Conservation (phyloP, 2,888 invertebrate species). For the Tipula lateralis region DNA sequence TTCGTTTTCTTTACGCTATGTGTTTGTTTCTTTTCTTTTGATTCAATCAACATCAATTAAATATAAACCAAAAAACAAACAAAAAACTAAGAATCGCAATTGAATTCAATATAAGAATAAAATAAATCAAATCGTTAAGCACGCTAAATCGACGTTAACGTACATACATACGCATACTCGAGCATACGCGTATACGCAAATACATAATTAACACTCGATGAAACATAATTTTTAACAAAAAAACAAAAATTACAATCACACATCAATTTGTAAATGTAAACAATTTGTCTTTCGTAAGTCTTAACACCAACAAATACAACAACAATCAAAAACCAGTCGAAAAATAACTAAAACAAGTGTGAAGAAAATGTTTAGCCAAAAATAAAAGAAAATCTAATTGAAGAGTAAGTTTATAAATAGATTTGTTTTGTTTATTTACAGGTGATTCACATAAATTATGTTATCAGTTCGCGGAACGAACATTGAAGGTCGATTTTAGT, state of each 20-base stretch:
- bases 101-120: neutral
- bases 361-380: neutral
- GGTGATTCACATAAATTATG: neutral
- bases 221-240: neutral
- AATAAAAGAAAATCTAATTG: neutral
- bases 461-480: neutral
- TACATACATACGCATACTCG: neutral
- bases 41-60: neutral
- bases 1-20: neutral
- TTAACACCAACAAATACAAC: neutral
- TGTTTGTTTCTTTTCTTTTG: neutral
- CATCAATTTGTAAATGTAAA: neutral
- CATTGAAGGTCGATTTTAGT: neutral
- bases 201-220: neutral
- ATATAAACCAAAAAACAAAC: neutral
- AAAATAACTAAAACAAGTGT: neutral
- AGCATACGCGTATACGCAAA: neutral
- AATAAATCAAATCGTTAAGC: neutral
- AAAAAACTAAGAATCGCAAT: neutral
- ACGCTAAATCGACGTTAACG: neutral
- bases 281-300: neutral
- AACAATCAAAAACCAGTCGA: neutral
- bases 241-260: neutral
- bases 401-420: neutral
- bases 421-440: neutral